A percentile compares a stretch with the other conserved stretches of the same genome.
phyloP scores from a whole-genome alignment of 2,113 vertebrate genomes.

The Tachycineta bicolor region DNA sequence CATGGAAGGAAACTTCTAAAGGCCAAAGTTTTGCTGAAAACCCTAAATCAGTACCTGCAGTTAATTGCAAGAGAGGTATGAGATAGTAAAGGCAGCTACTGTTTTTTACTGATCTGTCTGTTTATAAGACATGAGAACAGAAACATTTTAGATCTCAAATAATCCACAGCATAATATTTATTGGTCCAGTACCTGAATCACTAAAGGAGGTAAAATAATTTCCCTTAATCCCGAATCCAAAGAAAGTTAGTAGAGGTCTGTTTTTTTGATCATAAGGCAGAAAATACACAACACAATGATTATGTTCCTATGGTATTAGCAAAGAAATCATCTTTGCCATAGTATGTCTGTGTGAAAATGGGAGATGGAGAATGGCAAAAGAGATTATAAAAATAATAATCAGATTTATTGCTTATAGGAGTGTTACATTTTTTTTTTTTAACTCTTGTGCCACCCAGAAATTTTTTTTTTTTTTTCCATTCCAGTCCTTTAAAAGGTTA shows the following conservation, averaged over 20 bases:
- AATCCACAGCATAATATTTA: background rate
- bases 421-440: background rate
- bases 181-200: background rate
- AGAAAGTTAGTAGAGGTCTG: background rate
- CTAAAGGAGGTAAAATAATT: background rate
- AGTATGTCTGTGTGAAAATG: background rate
- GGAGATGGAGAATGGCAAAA: background rate
- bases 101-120: background rate
- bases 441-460: background rate
- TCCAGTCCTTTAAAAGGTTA: background rate
- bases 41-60: background rate
- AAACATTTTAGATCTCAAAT: background rate
- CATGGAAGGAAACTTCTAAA: background rate
- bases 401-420: background rate
- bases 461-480: background rate
- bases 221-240: background rate
- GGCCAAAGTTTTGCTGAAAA: background rate
- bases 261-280: background rate
- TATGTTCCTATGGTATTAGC: background rate
- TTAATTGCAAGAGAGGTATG: rapidly evolving
- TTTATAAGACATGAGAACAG: background rate
- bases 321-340: background rate
- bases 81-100: background rate
- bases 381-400: background rate
- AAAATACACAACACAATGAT: rapidly evolving